These are phyloP conservation scores for Nezara viridula DNA, from an alignment of 2,888 invertebrate genomes.

Conservation along the genomic window DNA sequence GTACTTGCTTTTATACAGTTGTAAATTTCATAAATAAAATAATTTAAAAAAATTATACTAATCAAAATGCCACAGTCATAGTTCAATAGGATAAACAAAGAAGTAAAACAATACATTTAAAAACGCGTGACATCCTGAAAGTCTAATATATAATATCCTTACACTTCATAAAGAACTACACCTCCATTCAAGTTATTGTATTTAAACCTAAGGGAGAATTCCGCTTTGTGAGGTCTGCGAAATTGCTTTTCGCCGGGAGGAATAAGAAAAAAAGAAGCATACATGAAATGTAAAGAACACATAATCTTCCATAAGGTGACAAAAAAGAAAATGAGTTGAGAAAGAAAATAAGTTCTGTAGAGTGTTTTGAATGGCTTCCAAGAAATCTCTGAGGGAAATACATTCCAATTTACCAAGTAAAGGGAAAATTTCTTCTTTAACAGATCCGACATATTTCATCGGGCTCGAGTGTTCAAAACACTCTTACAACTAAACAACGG, in stretches of 20 bases:
- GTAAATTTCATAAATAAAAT: too few species aligned
- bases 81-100: too few species aligned
- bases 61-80: too few species aligned
- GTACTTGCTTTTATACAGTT: too few species aligned
- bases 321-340: slow-evolving; percentile 27
- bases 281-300: slow-evolving; percentile 22
- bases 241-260: not conserved
- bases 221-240: not conserved
- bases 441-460: not conserved
- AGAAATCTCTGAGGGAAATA: slow-evolving; percentile 6
- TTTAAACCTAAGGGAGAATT: not conserved
- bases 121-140: not conserved
- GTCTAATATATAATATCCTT: not conserved
- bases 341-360: slow-evolving; percentile 31
- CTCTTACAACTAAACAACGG: too few species aligned
- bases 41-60: too few species aligned
- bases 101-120: too few species aligned
- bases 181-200: not conserved
- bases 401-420: slow-evolving; percentile 12
- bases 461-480: not conserved
- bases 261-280: not conserved
- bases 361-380: slow-evolving; percentile 15
- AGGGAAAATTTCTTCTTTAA: not conserved
- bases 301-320: slow-evolving; percentile 18
- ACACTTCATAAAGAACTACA: not conserved